Conservation (phyloP, 1,140 invertebrate genomes). For the Dreissena polymorpha region DNA sequence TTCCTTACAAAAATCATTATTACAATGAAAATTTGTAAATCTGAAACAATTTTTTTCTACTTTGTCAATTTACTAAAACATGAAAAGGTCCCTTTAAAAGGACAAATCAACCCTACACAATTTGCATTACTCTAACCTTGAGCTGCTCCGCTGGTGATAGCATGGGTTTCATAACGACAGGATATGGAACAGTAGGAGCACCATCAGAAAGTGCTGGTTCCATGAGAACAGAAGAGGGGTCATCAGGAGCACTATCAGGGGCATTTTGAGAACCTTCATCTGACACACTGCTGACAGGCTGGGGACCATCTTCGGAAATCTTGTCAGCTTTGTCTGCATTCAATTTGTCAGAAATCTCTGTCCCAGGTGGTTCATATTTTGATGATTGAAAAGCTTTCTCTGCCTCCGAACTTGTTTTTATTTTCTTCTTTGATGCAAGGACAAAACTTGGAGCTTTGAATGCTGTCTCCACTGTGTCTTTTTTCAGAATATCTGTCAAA, state of each 20-base stretch:
- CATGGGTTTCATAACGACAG: background rate
- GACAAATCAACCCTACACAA: too few relatives aligned
- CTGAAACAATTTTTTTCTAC: too few relatives aligned
- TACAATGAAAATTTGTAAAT: too few relatives aligned
- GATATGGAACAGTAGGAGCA: background rate
- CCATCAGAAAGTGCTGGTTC: too few relatives aligned
- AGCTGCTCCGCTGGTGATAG: constrained; percentile 71
- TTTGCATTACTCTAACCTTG: constrained; percentile 18
- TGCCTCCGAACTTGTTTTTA: constrained; percentile 18
- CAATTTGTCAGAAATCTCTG: background rate
- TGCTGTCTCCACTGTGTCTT: background rate
- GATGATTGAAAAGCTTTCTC: constrained; percentile 2
- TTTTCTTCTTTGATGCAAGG: constrained; percentile 43
- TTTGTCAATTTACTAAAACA: too few relatives aligned
- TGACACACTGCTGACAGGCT: too few relatives aligned
- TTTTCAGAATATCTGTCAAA: background rate
- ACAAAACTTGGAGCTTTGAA: constrained; percentile 51
- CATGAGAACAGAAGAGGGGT: background rate
- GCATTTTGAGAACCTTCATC: too few relatives aligned
- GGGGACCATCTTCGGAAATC: background rate
- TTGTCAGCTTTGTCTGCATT: background rate
- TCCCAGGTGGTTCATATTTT: background rate
- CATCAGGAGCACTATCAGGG: background rate
- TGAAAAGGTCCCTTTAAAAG: too few relatives aligned
- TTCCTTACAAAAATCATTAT: too few relatives aligned